Conservation (phyloP, 2,113 vertebrate genomes). For the Callipepla californica region DNA sequence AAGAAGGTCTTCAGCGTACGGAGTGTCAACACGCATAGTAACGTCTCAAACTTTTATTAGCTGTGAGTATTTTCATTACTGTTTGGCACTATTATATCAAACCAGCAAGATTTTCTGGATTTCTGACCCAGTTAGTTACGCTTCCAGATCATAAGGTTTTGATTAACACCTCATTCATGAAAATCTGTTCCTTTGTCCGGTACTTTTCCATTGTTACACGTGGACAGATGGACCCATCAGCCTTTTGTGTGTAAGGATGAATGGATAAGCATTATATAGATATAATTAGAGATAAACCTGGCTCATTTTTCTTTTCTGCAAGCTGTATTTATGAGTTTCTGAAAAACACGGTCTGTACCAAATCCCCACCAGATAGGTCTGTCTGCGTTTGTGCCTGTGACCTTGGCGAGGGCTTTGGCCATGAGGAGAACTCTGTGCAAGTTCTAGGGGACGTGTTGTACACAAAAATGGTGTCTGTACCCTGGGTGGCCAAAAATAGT, state of each 20-base stretch:
- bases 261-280: not conserved
- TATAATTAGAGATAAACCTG: not conserved
- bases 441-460: not conserved
- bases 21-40: conserved; percentile 60
- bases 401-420: not conserved
- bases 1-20: conserved; percentile 62
- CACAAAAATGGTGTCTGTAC: conserved; percentile 8
- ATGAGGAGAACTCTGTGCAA: not conserved
- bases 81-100: conserved; percentile 20
- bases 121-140: conserved; percentile 36
- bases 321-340: not conserved
- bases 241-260: not conserved
- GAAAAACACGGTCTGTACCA: not conserved
- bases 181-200: not conserved
- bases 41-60: conserved; percentile 47
- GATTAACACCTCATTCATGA: conserved; percentile 47
- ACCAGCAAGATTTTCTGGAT: conserved; percentile 18
- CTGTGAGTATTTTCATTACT: conserved; percentile 61
- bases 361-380: not conserved
- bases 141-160: conserved; percentile 39
- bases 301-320: not conserved
- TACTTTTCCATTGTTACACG: not conserved
- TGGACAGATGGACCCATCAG: not conserved
- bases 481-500: conserved; percentile 54
- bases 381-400: not conserved